Evolutionary conservation across 2,797 vertebrate species (phyloP).

Genomic region (Hemitrygon akajei): DNA sequence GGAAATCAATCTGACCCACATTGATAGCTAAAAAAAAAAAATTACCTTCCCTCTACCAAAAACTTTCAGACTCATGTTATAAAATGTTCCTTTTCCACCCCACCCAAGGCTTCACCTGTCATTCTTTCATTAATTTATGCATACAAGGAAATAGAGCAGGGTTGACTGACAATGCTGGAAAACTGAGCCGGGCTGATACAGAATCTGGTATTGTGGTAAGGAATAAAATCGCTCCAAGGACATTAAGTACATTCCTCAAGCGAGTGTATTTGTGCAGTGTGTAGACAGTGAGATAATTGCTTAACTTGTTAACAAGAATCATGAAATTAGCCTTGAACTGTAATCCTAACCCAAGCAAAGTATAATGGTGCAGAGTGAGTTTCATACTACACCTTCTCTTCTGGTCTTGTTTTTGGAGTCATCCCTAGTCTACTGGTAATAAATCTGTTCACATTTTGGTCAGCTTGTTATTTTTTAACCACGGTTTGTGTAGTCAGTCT

Average conservation of each 20-base stretch:
- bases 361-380: background rate
- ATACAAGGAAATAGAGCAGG: background rate
- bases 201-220: background rate
- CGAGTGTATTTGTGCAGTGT: background rate
- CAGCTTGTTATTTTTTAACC: background rate
- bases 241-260: background rate
- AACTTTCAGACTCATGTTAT: background rate
- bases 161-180: background rate
- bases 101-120: background rate
- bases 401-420: background rate
- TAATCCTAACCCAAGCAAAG: background rate
- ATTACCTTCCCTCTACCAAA: too few relatives aligned
- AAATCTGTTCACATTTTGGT: background rate
- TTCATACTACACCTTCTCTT: background rate
- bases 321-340: slow-evolving; percentile 12
- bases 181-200: background rate
- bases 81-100: background rate
- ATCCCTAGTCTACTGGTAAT: background rate
- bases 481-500: background rate
- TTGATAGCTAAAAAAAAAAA: background rate
- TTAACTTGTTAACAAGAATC: background rate
- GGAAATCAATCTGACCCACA: background rate
- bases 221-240: background rate
- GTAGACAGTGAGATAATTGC: slow-evolving; percentile 16
- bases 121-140: background rate